Conservation (phyloP, 2,113 vertebrate species). For the Phylloscopus trochiloides region DNA sequence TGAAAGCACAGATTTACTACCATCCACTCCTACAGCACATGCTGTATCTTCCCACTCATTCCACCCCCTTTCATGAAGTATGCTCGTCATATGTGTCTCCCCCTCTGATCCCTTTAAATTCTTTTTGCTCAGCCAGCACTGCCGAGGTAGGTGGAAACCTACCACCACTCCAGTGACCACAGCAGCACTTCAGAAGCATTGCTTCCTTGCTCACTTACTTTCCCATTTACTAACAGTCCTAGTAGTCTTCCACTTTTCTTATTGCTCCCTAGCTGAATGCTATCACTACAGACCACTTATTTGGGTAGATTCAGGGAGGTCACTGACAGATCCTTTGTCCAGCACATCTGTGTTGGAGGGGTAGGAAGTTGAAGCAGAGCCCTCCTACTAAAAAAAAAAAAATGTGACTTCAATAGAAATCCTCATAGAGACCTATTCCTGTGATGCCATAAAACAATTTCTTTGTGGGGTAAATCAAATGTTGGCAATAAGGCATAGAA, state of each 20-base stretch:
- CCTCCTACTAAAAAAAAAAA: background rate
- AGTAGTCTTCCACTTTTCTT: background rate
- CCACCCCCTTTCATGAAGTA: background rate
- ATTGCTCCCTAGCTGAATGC: background rate
- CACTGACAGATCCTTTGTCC: background rate
- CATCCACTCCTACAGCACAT: background rate
- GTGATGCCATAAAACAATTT: background rate
- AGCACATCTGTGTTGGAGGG: background rate
- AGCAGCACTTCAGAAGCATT: background rate
- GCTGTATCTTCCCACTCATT: slow-evolving; percentile 42
- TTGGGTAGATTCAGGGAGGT: background rate
- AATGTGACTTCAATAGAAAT: background rate
- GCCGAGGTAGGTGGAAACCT: slow-evolving; percentile 1
- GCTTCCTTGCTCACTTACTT: background rate
- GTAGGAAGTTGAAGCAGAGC: background rate
- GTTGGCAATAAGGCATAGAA: background rate
- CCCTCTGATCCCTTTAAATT: background rate
- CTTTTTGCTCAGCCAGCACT: background rate
- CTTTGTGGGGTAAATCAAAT: background rate
- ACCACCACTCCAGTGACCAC: background rate
- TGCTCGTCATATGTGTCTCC: slow-evolving; percentile 16
- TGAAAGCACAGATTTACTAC: slow-evolving; percentile 25
- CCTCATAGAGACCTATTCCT: background rate
- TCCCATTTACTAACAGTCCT: background rate
- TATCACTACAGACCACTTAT: background rate